Percentiles rank a stretch among this genome's conserved stretches.
phyloP scores from a whole-genome alignment of 2,797 vertebrate genomes.

The Anomalospiza imberbis region DNA sequence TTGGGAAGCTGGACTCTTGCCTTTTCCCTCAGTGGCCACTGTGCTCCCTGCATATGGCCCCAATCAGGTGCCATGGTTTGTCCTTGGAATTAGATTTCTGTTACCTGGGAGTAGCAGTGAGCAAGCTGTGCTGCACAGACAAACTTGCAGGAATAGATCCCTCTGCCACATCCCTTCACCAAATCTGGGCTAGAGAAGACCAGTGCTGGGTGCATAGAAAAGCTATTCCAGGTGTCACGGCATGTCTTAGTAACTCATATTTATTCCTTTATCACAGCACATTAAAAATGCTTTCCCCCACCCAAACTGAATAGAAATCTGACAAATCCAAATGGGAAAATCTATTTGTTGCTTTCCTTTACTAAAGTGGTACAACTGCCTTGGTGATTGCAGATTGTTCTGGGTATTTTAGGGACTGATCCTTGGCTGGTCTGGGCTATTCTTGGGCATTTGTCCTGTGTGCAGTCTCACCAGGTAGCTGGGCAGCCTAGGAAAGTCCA shows the following conservation, averaged over 20 bases:
- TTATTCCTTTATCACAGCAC: not conserved
- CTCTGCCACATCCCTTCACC: not conserved
- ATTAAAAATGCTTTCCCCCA: not conserved
- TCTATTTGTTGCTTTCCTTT: not conserved
- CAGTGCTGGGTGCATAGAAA: not conserved
- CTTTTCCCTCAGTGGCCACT: not conserved
- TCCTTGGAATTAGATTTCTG: not conserved
- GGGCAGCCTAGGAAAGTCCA: not conserved
- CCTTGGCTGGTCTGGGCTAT: not conserved
- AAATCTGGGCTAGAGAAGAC: not conserved
- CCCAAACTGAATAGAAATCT: not conserved
- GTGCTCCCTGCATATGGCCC: rapidly evolving
- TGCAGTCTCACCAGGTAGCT: not conserved
- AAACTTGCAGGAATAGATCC: not conserved
- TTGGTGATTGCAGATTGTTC: not conserved
- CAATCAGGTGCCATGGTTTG: not conserved
- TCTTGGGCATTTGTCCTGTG: not conserved
- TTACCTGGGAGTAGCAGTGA: not conserved
- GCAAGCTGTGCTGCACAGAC: not conserved
- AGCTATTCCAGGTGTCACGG: not conserved
- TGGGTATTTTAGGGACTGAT: not conserved
- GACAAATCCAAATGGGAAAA: not conserved
- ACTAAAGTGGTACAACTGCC: not conserved
- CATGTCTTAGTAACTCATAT: not conserved
- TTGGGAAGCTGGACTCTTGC: not conserved